Conservation (phyloP, 2,888 invertebrate species). For the Platycheirus rosarum region DNA sequence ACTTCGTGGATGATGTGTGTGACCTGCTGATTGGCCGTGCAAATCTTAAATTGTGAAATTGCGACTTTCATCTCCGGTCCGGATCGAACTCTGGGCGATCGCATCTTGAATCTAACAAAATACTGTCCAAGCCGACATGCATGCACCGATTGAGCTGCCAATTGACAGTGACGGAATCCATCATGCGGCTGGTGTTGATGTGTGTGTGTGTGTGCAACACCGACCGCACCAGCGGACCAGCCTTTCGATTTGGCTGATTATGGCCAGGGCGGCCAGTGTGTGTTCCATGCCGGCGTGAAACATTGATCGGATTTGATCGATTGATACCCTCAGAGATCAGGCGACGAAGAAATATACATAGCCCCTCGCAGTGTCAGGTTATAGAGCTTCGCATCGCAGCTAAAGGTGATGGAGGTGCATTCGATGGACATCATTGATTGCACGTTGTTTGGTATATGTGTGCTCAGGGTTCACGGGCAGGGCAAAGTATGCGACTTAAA, state of each 20-base stretch:
- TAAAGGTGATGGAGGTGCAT: slow-evolving; percentile 66
- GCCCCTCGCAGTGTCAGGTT: slow-evolving; percentile 50
- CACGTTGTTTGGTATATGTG: slow-evolving; percentile 46
- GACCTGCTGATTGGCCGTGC: slow-evolving; percentile 75
- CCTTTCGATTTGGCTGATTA: slow-evolving; percentile 74
- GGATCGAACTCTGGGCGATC: slow-evolving; percentile 69
- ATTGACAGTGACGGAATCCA: slow-evolving; percentile 64
- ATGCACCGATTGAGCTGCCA: slow-evolving; percentile 70
- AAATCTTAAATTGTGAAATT: slow-evolving; percentile 75
- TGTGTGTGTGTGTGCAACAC: slow-evolving; percentile 4
- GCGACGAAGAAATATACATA: slow-evolving; percentile 41
- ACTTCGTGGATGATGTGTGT: slow-evolving; percentile 69
- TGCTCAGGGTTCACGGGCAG: slow-evolving; percentile 62
- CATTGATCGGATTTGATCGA: slow-evolving; percentile 71
- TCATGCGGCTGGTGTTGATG: slow-evolving; percentile 33
- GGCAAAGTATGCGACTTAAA: slow-evolving; percentile 55
- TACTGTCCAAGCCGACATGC: slow-evolving; percentile 58
- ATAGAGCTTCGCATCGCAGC: slow-evolving; percentile 58
- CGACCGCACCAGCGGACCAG: slow-evolving; percentile 29
- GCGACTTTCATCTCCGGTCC: slow-evolving; percentile 72
- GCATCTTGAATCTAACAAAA: slow-evolving; percentile 28
- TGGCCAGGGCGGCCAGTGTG: slow-evolving; percentile 61
- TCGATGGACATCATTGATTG: slow-evolving; percentile 69
- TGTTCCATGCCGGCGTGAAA: slow-evolving; percentile 70
- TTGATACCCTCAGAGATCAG: slow-evolving; percentile 71